These are phyloP conservation scores for Tinea trinotella DNA, from an alignment of 2,888 invertebrate genomes.

Conservation along the genomic window DNA sequence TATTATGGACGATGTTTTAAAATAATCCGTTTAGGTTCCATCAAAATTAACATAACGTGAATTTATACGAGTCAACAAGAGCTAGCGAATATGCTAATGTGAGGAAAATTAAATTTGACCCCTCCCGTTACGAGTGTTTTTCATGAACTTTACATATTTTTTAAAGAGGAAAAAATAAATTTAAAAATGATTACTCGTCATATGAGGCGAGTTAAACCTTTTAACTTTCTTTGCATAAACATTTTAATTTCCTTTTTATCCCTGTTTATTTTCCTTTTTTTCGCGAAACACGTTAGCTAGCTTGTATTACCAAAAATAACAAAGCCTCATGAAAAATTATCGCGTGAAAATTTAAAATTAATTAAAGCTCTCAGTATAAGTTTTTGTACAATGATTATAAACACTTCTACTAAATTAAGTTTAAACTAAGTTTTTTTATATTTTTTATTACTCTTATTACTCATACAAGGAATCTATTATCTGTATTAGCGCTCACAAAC, in stretches of 20 bases:
- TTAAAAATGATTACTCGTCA: not conserved
- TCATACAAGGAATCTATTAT: too few species aligned
- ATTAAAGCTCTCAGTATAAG: too few species aligned
- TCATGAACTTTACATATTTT: not conserved
- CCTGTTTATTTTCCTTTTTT: not conserved
- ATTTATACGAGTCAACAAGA: conserved; percentile 9
- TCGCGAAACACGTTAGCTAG: too few species aligned
- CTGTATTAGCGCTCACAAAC: too few species aligned
- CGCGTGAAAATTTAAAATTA: too few species aligned
- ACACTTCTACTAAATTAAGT: too few species aligned
- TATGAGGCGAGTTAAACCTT: not conserved
- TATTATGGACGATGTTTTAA: conserved; percentile 1
- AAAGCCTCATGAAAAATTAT: too few species aligned
- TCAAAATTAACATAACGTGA: conserved; percentile 1
- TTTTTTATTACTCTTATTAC: too few species aligned
- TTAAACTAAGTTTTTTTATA: too few species aligned
- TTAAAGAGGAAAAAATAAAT: conserved; percentile 3
- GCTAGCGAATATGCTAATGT: conserved; percentile 5
- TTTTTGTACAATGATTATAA: too few species aligned
- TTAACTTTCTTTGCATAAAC: not conserved
- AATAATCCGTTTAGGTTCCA: conserved; percentile 8
- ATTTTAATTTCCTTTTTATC: not conserved
- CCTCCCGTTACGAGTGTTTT: not conserved
- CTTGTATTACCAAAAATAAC: too few species aligned
- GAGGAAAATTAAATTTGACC: conserved; percentile 10